A percentile compares a stretch with the other conserved stretches of the same genome.
Conservation (phyloP, 2,888 invertebrate species). For the Spilarctia lutea region DNA sequence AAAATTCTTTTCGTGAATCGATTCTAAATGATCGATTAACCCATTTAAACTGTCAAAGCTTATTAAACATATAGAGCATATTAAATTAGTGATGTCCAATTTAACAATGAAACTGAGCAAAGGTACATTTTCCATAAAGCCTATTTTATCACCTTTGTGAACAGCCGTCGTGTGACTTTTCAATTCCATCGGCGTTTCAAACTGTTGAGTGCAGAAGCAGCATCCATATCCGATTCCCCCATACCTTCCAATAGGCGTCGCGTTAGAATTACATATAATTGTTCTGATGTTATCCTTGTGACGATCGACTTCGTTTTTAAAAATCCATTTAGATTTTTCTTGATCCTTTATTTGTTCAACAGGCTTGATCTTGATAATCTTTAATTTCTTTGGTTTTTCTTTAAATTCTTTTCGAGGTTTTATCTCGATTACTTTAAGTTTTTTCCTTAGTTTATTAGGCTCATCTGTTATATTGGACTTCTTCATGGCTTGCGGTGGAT, state of each 20-base stretch:
- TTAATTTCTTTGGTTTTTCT: slow-evolving; percentile 21
- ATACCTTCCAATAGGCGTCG: slow-evolving; percentile 70
- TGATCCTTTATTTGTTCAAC: neutral
- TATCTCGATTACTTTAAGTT: neutral
- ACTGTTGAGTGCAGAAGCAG: slow-evolving; percentile 67
- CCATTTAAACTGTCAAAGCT: slow-evolving; percentile 47
- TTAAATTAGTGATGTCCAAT: slow-evolving; percentile 64
- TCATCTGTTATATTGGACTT: neutral
- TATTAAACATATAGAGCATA: slow-evolving; percentile 58
- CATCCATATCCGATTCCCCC: slow-evolving; percentile 68
- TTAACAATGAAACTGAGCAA: slow-evolving; percentile 57
- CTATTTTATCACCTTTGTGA: slow-evolving; percentile 59
- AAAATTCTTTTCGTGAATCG: slow-evolving; percentile 52
- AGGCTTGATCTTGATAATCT: slow-evolving; percentile 26
- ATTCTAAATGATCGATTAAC: slow-evolving; percentile 56
- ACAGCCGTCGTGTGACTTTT: slow-evolving; percentile 63
- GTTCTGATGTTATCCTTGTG: slow-evolving; percentile 67
- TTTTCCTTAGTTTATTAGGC: neutral
- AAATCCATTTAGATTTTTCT: slow-evolving; percentile 16
- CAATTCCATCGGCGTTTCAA: slow-evolving; percentile 59
- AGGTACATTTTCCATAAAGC: slow-evolving; percentile 62
- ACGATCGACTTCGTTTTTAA: slow-evolving; percentile 45
- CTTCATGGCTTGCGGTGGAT: neutral
- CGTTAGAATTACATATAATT: slow-evolving; percentile 68
- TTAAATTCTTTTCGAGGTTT: slow-evolving; percentile 23